These are phyloP conservation scores for Hirtodrosophila confusa DNA, from an alignment of 2,888 invertebrate species.

Conservation along the genomic window DNA sequence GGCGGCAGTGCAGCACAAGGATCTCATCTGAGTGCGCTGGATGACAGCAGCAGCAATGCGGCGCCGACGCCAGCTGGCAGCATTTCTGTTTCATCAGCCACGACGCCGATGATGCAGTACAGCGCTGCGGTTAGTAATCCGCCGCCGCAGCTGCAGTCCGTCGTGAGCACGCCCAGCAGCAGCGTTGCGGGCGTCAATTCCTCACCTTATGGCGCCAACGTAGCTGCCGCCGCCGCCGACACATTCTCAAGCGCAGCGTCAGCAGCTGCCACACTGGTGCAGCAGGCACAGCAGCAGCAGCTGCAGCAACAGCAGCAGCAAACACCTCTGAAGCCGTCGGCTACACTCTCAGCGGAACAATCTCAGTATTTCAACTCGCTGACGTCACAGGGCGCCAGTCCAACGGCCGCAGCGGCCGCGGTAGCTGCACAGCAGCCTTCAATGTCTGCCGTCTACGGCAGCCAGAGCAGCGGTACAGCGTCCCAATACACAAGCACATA, in stretches of 20 bases:
- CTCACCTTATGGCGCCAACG: slow-evolving; percentile 53
- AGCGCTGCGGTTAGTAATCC: slow-evolving; percentile 81
- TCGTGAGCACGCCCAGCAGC: slow-evolving; percentile 51
- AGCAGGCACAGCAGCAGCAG: slow-evolving; percentile 82
- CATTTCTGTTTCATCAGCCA: slow-evolving; percentile 62
- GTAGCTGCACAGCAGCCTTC: slow-evolving; percentile 54
- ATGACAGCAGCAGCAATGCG: slow-evolving; percentile 68
- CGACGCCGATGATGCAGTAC: slow-evolving; percentile 80
- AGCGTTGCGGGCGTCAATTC: slow-evolving; percentile 38
- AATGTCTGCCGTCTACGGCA: slow-evolving; percentile 49
- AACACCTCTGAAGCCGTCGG: slow-evolving; percentile 86
- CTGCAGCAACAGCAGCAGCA: slow-evolving; percentile 81
- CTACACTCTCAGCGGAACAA: slow-evolving; percentile 87
- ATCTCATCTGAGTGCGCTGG: slow-evolving; percentile 80
- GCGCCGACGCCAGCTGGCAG: slow-evolving; percentile 41
- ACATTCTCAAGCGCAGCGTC: slow-evolving; percentile 80
- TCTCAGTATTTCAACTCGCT: slow-evolving; percentile 87
- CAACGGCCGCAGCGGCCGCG: slow-evolving; percentile 59
- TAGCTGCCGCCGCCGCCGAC: slow-evolving; percentile 54
- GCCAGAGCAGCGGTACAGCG: slow-evolving; percentile 38
- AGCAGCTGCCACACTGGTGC: slow-evolving; percentile 79
- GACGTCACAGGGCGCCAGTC: slow-evolving; percentile 80
- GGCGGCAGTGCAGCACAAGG: slow-evolving; percentile 64
- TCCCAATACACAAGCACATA: slow-evolving; percentile 82
- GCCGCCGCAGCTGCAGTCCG: slow-evolving; percentile 66